Base-by-base conservation (phyloP, 2,888 invertebrate species). In the Scaptomyza flava region DNA sequence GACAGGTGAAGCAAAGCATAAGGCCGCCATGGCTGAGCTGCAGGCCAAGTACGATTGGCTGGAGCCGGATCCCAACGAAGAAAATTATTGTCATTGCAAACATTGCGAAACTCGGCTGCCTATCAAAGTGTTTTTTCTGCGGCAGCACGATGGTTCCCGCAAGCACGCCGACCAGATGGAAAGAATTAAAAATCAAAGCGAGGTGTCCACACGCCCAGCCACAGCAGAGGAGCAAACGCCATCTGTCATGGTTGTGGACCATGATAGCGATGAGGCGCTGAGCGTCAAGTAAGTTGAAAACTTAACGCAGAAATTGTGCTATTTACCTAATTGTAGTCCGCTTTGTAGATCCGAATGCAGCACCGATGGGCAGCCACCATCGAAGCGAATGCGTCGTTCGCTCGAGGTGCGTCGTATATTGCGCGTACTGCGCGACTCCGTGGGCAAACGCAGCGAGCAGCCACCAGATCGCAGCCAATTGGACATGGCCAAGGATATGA, bases 401-500 rank as follows among this genome's bases (percentile, higher is more conserved):
- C 9, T 46, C 41, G 81, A 87, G 17, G 42, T 71, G 45, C 76
- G 81, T 2, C 78, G 76, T 11, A 57, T 84, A 1, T 27, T 82
- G 5, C 76, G 72, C 0, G 77, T 59, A 0, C 20, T 83, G 8
- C 77, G 87, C 8, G 67, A 76, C 9, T 70, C 89, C 1, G 14
- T 67, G 33, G 56, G 67, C 3, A 75, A 71, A 27, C 72, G 74
- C 0, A 45, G 45, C 2, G 73, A 80, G 9, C 38, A 41, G 38
- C 38, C 14, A 41, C 17, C 41, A 0, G 81, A 88, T 7, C 76
- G 87, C 31, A 68, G 61, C 8, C 89, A 76, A n/a, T 12, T 87
- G 27, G 85, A 87, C 6, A 50, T 89, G 67, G 85, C 89, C 46
- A 84, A 74, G 57, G 87, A 84, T 9, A 89, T 89, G 81, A 78